These are phyloP conservation scores for Gastracanthus pulcherrimus DNA, from an alignment of 2,888 invertebrate species.

Conservation along the genomic window DNA sequence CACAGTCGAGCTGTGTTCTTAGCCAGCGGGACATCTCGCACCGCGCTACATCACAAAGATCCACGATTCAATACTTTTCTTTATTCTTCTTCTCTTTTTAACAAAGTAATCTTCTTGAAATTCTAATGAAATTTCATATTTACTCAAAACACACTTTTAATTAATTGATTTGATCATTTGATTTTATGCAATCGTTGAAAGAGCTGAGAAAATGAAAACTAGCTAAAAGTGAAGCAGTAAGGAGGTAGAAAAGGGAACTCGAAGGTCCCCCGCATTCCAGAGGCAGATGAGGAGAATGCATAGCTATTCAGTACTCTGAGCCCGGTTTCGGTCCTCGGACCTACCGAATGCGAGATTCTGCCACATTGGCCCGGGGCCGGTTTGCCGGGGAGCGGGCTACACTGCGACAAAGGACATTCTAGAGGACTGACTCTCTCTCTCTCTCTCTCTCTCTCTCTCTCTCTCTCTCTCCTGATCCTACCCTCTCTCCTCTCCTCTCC, in stretches of 20 bases:
- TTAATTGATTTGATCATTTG: no score
- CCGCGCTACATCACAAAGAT: no score
- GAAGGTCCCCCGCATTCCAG: conserved; percentile 9
- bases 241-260: neutral
- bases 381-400: conserved; percentile 39
- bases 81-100: no score
- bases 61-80: no score
- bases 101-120: no score
- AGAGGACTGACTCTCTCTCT: conserved; percentile 61
- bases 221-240: neutral
- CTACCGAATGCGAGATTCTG: conserved; percentile 9
- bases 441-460: conserved; percentile 29
- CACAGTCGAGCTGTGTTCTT: conserved; percentile 68
- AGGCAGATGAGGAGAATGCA: neutral
- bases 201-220: neutral
- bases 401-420: conserved; percentile 75
- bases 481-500: no score
- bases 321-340: conserved; percentile 43
- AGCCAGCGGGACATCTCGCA: conserved; percentile 73
- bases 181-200: neutral
- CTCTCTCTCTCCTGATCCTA: no score
- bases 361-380: no score
- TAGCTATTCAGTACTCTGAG: conserved; percentile 56
- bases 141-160: no score
- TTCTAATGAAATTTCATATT: no score